These are phyloP conservation scores for Sminthurinus signatus DNA, from an alignment of 1,140 invertebrate genomes.

Conservation along the genomic window DNA sequence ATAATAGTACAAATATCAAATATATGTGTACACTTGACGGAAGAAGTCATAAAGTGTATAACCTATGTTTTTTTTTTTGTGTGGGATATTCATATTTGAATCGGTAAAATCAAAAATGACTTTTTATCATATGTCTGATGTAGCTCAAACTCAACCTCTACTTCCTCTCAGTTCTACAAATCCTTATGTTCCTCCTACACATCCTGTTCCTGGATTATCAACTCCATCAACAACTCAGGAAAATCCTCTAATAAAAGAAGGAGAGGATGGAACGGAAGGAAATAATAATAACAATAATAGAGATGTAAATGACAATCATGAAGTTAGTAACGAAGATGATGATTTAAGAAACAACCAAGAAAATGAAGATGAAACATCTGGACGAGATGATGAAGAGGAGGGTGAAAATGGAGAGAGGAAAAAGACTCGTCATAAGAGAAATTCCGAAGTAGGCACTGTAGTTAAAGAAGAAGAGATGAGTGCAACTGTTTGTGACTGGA, in stretches of 20 bases:
- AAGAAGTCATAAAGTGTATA: no score
- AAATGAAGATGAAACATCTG: neutral
- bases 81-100: no score
- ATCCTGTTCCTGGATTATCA: no score
- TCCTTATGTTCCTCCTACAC: neutral
- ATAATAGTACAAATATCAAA: no score
- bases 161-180: constrained; percentile 10
- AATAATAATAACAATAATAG: no score
- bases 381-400: constrained; percentile 10
- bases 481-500: constrained; percentile 38
- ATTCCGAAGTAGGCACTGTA: neutral
- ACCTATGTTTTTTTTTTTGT: no score
- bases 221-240: no score
- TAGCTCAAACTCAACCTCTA: constrained; percentile 10
- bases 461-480: constrained; percentile 20
- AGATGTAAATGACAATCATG: constrained; percentile 17
- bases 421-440: constrained; percentile 2
- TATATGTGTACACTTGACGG: no score
- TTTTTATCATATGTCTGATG: no score
- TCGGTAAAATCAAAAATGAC: no score
- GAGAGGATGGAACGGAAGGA: no score
- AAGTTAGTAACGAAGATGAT: neutral
- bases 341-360: neutral
- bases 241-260: no score
- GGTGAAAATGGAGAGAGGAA: constrained; percentile 6